Percentiles rank a stretch among this genome's conserved stretches.
phyloP scores from a whole-genome alignment of 2,888 invertebrate species.

The Asteroscopus sphinx region DNA sequence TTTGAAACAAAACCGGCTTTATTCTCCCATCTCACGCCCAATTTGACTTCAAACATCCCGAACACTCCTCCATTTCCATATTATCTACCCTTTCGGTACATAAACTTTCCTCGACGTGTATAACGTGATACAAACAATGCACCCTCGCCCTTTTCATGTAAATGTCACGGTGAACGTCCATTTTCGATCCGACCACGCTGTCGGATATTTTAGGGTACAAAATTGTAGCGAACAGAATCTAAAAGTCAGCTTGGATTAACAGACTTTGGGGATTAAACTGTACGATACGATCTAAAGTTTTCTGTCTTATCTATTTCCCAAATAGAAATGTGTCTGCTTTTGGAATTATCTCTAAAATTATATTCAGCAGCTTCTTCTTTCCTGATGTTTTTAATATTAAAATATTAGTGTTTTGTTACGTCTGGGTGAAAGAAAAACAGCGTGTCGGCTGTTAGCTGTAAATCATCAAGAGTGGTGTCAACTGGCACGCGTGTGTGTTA shows the following conservation, averaged over 20 bases:
- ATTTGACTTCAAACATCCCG: slow-evolving; percentile 61
- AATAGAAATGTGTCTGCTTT: slow-evolving; percentile 23
- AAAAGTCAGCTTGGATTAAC: slow-evolving; percentile 33
- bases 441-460: slow-evolving; percentile 27
- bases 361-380: slow-evolving; percentile 18
- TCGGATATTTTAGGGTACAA: slow-evolving; percentile 36
- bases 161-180: slow-evolving; percentile 50
- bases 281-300: slow-evolving; percentile 26
- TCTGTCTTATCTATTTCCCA: slow-evolving; percentile 33
- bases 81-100: slow-evolving; percentile 66
- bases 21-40: slow-evolving; percentile 56
- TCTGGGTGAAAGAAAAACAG: slow-evolving; percentile 33
- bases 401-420: slow-evolving; percentile 29
- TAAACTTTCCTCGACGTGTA: slow-evolving; percentile 63
- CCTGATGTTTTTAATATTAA: slow-evolving; percentile 6
- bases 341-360: slow-evolving; percentile 21
- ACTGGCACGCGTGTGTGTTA: slow-evolving; percentile 35
- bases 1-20: slow-evolving; percentile 51
- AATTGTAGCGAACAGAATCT: slow-evolving; percentile 25
- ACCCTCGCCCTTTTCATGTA: slow-evolving; percentile 58
- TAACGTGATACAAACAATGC: slow-evolving; percentile 63
- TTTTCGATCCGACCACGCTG: slow-evolving; percentile 38
- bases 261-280: slow-evolving; percentile 37
- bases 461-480: slow-evolving; percentile 43
- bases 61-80: slow-evolving; percentile 63